A percentile compares a stretch with the other conserved stretches of the same genome.
Conservation (phyloP, 2,888 invertebrate genomes). For the Nomada lathburiana region DNA sequence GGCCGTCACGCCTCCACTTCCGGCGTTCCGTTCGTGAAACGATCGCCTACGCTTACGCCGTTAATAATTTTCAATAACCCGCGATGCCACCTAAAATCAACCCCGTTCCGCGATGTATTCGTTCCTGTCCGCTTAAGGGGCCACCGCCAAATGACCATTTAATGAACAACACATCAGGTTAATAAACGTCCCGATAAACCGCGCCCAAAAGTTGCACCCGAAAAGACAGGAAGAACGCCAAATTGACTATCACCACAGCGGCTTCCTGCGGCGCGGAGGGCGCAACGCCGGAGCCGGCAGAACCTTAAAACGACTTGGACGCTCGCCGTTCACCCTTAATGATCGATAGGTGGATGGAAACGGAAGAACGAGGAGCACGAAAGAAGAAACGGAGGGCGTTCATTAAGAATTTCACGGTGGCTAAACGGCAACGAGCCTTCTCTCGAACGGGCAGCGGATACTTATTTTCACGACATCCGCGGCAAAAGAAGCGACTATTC, state of each 20-base stretch:
- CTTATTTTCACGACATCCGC: slow-evolving; percentile 74
- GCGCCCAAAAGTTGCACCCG: not conserved
- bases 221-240: not conserved
- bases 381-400: slow-evolving; percentile 40
- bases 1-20: slow-evolving; percentile 65
- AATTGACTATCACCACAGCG: not conserved
- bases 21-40: slow-evolving; percentile 63
- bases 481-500: slow-evolving; percentile 73
- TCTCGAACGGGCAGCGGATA: slow-evolving; percentile 64
- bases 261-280: not conserved
- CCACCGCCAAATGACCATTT: too few relatives aligned
- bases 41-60: slow-evolving; percentile 24
- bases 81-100: slow-evolving; percentile 16
- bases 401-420: slow-evolving; percentile 70
- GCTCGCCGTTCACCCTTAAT: not conserved
- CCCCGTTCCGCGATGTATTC: not conserved
- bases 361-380: slow-evolving; percentile 13
- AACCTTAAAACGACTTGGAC: not conserved
- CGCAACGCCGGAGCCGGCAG: not conserved
- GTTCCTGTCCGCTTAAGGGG: too few relatives aligned
- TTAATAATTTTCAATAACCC: slow-evolving; percentile 38
- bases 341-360: not conserved
- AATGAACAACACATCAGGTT: too few relatives aligned
- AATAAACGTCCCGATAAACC: too few relatives aligned
- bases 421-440: slow-evolving; percentile 60